Percentiles rank a stretch among this genome's conserved stretches.
Conservation (phyloP, 1,140 invertebrate genomes). For the Habropoda laboriosa region DNA sequence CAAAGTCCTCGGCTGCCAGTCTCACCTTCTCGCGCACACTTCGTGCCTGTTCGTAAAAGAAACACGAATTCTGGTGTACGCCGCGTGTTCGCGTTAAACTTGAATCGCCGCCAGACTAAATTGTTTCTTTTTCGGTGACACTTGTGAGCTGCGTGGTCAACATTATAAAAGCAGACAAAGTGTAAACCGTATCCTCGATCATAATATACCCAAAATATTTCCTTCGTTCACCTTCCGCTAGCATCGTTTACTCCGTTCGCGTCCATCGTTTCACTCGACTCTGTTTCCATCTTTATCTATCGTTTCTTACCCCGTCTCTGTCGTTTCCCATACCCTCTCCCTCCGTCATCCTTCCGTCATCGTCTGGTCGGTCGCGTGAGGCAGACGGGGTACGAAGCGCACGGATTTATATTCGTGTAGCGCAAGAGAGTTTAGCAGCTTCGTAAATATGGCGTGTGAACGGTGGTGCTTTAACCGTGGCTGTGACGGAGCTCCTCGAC, state of each 20-base stretch:
- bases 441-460: conserved; percentile 73
- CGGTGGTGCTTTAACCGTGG: conserved; percentile 67
- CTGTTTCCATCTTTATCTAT: conserved; percentile 17
- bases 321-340: conserved; percentile 9
- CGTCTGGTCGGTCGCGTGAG: conserved; percentile 37
- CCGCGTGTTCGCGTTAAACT: not conserved
- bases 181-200: no score
- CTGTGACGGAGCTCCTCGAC: conserved; percentile 51
- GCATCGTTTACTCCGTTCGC: not conserved
- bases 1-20: conserved; percentile 6
- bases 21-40: not conserved
- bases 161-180: not conserved
- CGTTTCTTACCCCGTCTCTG: not conserved
- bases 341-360: conserved; percentile 25
- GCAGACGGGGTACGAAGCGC: conserved; percentile 9
- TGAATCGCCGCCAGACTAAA: not conserved
- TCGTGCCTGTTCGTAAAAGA: not conserved
- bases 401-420: conserved; percentile 44
- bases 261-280: not conserved
- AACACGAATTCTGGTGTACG: not conserved
- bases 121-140: conserved; percentile 17
- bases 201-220: not conserved
- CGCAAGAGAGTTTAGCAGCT: conserved; percentile 34
- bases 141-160: not conserved
- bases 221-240: not conserved